Conservation (phyloP, 2,888 invertebrate species). For the Patella pellucida region DNA sequence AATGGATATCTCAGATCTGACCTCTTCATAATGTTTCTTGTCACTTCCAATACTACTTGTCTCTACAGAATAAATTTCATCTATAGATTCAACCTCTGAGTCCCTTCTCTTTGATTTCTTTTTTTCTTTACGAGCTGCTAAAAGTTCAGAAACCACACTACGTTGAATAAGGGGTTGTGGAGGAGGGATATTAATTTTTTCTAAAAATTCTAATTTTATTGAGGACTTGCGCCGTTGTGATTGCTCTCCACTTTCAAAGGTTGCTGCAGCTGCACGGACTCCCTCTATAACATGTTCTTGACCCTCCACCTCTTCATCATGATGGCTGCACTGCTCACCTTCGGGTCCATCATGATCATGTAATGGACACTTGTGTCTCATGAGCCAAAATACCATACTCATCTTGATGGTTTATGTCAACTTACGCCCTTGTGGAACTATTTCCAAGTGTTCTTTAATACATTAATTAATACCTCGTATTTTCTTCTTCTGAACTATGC, state of each 20-base stretch:
- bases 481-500: too few relatives aligned
- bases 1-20: conserved; percentile 23
- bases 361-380: conserved; percentile 39
- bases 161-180: neutral
- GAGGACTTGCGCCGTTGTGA: neutral
- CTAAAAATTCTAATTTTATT: neutral
- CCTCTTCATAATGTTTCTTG: conserved; percentile 15
- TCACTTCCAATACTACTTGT: neutral
- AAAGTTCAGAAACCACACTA: neutral
- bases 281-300: neutral
- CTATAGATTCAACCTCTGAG: neutral
- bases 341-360: conserved; percentile 29
- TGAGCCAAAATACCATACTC: conserved; percentile 32
- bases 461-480: too few relatives aligned
- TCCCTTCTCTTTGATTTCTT: neutral
- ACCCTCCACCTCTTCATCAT: neutral
- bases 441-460: too few relatives aligned
- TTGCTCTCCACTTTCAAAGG: neutral
- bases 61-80: neutral
- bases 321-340: neutral
- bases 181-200: neutral
- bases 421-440: neutral
- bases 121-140: neutral
- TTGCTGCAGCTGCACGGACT: neutral
- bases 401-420: conserved; percentile 10